Conservation (phyloP, 2,888 invertebrate genomes). For the Nesidiocoris tenuis region DNA sequence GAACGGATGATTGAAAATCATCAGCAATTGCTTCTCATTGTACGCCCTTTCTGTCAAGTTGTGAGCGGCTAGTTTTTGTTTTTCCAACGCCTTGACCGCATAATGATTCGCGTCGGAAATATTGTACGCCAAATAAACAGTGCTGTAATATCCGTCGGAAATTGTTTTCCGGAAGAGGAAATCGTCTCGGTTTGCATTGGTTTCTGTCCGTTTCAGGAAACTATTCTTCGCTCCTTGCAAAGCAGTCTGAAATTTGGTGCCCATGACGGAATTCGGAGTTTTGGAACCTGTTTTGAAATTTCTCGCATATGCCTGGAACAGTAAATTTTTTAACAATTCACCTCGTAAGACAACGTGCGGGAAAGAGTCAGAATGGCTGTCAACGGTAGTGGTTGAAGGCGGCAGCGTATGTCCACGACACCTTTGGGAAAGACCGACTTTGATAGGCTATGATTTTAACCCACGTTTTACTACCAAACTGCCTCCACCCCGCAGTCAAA, state of each 20-base stretch:
- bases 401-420: no score
- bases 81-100: slow-evolving; percentile 17
- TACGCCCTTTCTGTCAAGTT: not conserved
- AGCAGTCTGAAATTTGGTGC: not conserved
- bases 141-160: slow-evolving; percentile 3
- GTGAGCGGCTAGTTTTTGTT: not conserved
- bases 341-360: no score
- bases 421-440: no score
- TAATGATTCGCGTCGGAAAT: not conserved
- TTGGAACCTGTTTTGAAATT: not conserved
- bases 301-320: no score
- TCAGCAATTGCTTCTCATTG: slow-evolving; percentile 4
- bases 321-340: no score
- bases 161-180: slow-evolving; percentile 10
- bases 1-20: slow-evolving; percentile 1
- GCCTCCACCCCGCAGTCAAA: no score
- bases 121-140: not conserved
- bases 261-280: not conserved
- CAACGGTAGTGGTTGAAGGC: no score
- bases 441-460: no score
- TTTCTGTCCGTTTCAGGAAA: not conserved
- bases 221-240: no score
- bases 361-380: no score
- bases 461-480: no score
- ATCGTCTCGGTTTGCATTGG: not conserved